These are phyloP conservation scores for Siniperca undulata DNA, from an alignment of 2,797 vertebrate species.

Conservation along the genomic window DNA sequence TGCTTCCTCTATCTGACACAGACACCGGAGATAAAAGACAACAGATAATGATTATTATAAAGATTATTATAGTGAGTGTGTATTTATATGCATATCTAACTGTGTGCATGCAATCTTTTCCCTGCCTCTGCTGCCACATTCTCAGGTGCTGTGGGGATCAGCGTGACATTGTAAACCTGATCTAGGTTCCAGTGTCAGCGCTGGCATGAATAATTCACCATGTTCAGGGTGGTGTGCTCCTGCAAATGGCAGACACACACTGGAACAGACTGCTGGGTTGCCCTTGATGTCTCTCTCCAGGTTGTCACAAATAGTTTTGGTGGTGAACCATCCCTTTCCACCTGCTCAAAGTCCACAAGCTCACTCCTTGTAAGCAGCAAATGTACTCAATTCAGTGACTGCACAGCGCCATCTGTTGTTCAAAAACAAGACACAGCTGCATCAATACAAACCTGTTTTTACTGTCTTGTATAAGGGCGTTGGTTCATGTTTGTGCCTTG, in stretches of 20 bases:
- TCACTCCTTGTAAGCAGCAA: slow-evolving; percentile 15
- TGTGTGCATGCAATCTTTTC: slow-evolving; percentile 28
- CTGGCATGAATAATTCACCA: slow-evolving; percentile 77
- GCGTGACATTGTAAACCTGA: slow-evolving; percentile 72
- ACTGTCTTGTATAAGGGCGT: background rate
- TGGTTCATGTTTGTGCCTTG: background rate
- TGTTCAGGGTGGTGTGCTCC: slow-evolving; percentile 51
- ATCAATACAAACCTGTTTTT: background rate
- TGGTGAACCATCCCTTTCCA: slow-evolving; percentile 55
- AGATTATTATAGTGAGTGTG: background rate
- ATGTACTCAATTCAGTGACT: slow-evolving; percentile 57
- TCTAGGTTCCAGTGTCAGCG: slow-evolving; percentile 61
- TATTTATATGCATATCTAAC: background rate
- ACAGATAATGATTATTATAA: background rate
- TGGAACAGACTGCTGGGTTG: slow-evolving; percentile 53
- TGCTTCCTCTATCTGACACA: background rate
- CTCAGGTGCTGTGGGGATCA: slow-evolving; percentile 47
- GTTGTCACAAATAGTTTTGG: slow-evolving; percentile 64
- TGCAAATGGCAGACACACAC: slow-evolving; percentile 58
- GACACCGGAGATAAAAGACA: slow-evolving; percentile 3
- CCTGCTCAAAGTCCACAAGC: slow-evolving; percentile 33
- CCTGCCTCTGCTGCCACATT: slow-evolving; percentile 52
- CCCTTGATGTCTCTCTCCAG: slow-evolving; percentile 69
- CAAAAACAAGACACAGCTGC: slow-evolving; percentile 13
- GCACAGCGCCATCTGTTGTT: slow-evolving; percentile 83